Base-by-base conservation (phyloP, 1,140 invertebrate genomes). In the Rhagoletis pomonella region DNA sequence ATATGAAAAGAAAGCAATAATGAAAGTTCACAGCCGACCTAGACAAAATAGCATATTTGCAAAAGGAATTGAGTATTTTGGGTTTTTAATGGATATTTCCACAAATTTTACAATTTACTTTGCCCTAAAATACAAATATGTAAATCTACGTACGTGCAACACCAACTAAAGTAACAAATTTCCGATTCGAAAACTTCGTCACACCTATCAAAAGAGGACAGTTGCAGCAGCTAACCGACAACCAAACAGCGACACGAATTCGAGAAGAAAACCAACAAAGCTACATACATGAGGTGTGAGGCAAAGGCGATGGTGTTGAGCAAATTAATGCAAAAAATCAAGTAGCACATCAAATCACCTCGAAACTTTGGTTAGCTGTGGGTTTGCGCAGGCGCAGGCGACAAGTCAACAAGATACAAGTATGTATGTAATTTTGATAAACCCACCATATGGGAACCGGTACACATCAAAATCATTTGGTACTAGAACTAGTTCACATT, bases 251-350 rank as follows among this genome's bases (percentile, higher is more conserved):
- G 2, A 55, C 50, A 55, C 10, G 5, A 62, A 4, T 4, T 14
- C 60, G 17, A 62, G 0, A n/a, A 14, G 2, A 62, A 62, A 7
- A 62, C 9, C 60, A 62, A 62, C 4, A 62, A 14, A 62, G 4
- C 60, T 17, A 62, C 29, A 29, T 29, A 29, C 29, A 29, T 29
- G 29, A 29, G 29, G 29, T 62, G 60, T 62, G 60, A 3, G 4
- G 60, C 60, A 62, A 62, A 62, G 60, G 60, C 60, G 60, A 7
- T 62, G 60, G 60, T 62, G 60, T 62, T 62, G 60, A 17, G 60
- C 60, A 62, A 62, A 62, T 62, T 62, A 62, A 62, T 62, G 60
- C 60, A 62, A 62, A 29, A 29, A 62, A 62, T 62, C 60, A 62
- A 62, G 60, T 62, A 62, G 60, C 12, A 62, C 60, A 62, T 62